Evolutionary conservation across 2,888 invertebrate genomes (phyloP).

Genomic region (Pseudeuparius sepicola): DNA sequence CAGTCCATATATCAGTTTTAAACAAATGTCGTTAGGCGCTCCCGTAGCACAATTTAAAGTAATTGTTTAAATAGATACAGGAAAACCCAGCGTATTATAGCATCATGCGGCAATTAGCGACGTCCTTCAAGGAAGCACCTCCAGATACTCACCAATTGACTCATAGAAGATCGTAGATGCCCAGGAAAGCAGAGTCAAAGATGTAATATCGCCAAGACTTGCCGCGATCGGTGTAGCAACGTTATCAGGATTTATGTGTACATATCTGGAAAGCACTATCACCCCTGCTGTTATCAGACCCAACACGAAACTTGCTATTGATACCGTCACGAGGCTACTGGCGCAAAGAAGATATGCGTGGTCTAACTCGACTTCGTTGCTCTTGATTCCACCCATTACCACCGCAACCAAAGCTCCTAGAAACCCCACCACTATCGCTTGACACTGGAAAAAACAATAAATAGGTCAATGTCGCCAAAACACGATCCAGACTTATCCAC

Average conservation of each 20-base stretch:
- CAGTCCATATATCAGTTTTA: no score
- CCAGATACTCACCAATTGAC: constrained; percentile 46
- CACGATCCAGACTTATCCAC: constrained; percentile 3
- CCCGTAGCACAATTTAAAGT: no score
- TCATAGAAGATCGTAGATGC: constrained; percentile 49
- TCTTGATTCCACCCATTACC: constrained; percentile 55
- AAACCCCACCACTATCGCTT: constrained; percentile 64
- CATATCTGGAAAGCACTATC: constrained; percentile 56
- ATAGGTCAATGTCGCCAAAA: not conserved
- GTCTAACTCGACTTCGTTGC: constrained; percentile 50
- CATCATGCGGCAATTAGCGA: no score
- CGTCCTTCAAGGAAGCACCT: no score
- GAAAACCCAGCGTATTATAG: no score
- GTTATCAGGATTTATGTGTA: constrained; percentile 69
- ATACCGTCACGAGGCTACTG: constrained; percentile 65
- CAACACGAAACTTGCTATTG: constrained; percentile 62
- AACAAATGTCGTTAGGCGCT: no score
- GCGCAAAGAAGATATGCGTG: constrained; percentile 64
- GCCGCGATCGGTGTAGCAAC: constrained; percentile 73
- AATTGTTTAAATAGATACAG: no score
- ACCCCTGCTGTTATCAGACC: constrained; percentile 63
- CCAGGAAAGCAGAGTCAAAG: constrained; percentile 51
- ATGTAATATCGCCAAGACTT: constrained; percentile 69
- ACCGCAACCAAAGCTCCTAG: constrained; percentile 60
- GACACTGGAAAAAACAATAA: constrained; percentile 41